A percentile compares a stretch with the other conserved stretches of the same genome.
Evolutionary conservation across 2,888 invertebrate species (phyloP).

Genomic region (Mimumesa dahlbomi): DNA sequence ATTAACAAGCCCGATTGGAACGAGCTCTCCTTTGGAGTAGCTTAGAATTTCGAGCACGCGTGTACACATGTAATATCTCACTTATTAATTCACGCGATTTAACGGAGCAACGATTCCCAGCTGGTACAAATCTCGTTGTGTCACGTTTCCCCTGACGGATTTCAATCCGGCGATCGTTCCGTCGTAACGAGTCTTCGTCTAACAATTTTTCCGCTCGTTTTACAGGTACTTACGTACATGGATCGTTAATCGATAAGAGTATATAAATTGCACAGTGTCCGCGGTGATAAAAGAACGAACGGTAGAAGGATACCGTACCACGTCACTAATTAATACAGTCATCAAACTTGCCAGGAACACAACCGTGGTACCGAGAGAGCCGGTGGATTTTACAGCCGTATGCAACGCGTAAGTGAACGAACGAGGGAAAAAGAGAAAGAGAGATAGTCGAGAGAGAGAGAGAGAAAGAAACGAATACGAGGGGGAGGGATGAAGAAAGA

Average conservation of each 20-base stretch:
- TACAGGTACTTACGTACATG: not conserved
- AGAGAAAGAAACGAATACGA: conserved; percentile 14
- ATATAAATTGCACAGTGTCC: conserved; percentile 8
- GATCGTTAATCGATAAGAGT: conserved; percentile 5
- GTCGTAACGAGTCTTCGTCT: no score
- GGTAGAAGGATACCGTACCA: conserved; percentile 25
- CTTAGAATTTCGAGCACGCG: no score
- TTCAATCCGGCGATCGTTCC: no score
- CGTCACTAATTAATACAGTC: conserved; percentile 55
- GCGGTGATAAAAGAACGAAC: not conserved
- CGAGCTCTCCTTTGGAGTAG: no score
- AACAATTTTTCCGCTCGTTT: conserved; percentile 20
- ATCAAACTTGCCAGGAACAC: no score
- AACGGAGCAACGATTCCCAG: no score
- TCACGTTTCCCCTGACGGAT: no score
- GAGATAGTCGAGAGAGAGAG: conserved; percentile 11
- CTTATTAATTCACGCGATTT: no score
- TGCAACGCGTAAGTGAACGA: not conserved
- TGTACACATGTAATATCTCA: no score
- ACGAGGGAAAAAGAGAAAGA: conserved; percentile 18
- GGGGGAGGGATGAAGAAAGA: conserved; percentile 1
- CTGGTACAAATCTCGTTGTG: no score
- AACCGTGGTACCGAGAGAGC: conserved; percentile 8
- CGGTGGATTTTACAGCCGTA: conserved; percentile 16
- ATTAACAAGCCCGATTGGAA: no score